Conservation (phyloP, 2,888 invertebrate genomes). For the Drosophila nigritarsus region DNA sequence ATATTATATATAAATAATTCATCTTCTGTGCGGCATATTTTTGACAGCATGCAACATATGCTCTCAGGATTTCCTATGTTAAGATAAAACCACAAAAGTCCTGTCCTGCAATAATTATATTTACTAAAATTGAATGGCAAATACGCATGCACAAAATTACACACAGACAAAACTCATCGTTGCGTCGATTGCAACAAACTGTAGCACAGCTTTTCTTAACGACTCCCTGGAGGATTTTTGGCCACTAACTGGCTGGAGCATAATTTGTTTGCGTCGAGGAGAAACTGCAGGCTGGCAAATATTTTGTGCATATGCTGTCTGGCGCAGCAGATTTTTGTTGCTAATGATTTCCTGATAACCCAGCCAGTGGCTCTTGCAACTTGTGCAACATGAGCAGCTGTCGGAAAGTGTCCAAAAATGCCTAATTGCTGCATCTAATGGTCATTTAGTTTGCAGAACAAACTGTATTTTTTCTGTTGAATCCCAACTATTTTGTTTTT, state of each 20-base stretch:
- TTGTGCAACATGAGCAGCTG: constrained; percentile 60
- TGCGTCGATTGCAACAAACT: constrained; percentile 29
- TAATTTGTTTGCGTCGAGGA: constrained; percentile 67
- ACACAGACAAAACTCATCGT: constrained; percentile 19
- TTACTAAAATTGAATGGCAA: constrained; percentile 31
- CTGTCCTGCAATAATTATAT: constrained; percentile 55
- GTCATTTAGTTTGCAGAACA: constrained; percentile 37
- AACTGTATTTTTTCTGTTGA: constrained; percentile 8
- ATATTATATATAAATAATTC: neutral
- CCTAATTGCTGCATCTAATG: constrained; percentile 67
- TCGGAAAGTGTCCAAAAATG: constrained; percentile 39
- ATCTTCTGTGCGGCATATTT: neutral
- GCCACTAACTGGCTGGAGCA: constrained; percentile 48
- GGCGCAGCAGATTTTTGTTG: constrained; percentile 38
- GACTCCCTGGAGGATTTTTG: constrained; percentile 48
- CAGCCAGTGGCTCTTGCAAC: constrained; percentile 37
- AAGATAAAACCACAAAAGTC: constrained; percentile 51
- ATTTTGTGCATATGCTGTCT: constrained; percentile 64
- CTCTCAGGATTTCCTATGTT: constrained; percentile 1
- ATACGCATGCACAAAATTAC: constrained; percentile 1
- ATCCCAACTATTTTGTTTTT: no score
- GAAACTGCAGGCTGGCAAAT: constrained; percentile 35
- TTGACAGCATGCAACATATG: neutral
- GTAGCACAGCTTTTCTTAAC: constrained; percentile 73
- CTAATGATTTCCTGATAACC: constrained; percentile 82